Evolutionary conservation across 2,888 invertebrate genomes (phyloP), one percentile per base, ranked within the genome.

Genomic region (Boloria euphrosyne): DNA sequence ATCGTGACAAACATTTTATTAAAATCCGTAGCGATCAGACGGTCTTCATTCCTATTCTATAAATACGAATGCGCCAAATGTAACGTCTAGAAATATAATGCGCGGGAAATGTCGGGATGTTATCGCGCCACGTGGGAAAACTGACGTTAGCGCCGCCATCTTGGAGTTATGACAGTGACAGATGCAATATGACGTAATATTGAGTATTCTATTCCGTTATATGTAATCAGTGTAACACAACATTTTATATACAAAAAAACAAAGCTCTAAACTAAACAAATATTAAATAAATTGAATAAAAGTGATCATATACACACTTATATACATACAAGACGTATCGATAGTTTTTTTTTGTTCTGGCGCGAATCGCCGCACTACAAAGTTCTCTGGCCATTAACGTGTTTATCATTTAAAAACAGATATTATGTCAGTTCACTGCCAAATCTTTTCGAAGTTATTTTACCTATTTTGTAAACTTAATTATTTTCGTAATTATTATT

Each of bases 21-120:
- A 60, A 60, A 50, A 55, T 43, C 22, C 62, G 43, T 18, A 31
- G 43, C 52, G 47, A 50, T 52, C 58, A 62, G 68, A 68, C 66
- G 55, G 46, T 46, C 49, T 51, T 58, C 63, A 65, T 68, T 70
- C 62, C 55, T 17, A 64, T 17, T 70, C 70, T 72, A 72, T 66
- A 49, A 67, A 65, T 70, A 72, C 38, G 57, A 57, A 27, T 63
- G 68, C 76, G 81, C 82, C 80, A 87, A 86, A 85, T 87, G 86
- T 84, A 80, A 77, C 82, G 80, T 78, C 83, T 81, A 80, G 78
- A 83, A 86, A 86, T 86, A 87, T 87, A 83, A 81, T 81, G 80
- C 76, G 74, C 76, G 77, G 80, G 79, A 79, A 83, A 82, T 79
- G 73, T 76, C 73, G 77, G 70, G 69, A 71, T 71, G 68, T 74